phyloP scores from a whole-genome alignment of 2,888 invertebrate species.

The Aleiodes alternator region DNA sequence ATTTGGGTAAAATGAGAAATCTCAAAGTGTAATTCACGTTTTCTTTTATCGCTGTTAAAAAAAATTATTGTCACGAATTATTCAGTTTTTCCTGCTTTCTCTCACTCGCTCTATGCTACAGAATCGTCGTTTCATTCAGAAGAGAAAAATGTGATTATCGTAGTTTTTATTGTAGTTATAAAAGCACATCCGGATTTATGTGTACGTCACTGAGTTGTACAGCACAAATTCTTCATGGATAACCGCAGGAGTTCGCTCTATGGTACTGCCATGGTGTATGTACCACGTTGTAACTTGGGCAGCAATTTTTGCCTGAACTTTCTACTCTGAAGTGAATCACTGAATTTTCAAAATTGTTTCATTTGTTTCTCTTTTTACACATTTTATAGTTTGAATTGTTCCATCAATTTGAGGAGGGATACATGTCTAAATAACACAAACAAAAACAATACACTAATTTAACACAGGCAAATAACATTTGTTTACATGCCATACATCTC shows the following conservation, averaged over 20 bases:
- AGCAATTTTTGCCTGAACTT: not conserved
- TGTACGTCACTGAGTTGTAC: not conserved
- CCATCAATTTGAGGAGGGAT: too few species aligned
- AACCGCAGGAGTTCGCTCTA: conserved; percentile 5
- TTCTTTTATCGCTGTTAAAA: conserved; percentile 23
- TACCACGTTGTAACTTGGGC: too few species aligned
- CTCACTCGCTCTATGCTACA: not conserved
- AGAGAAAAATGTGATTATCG: conserved; percentile 18
- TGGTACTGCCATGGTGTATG: not conserved
- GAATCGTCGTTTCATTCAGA: conserved; percentile 10
- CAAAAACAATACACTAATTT: too few species aligned
- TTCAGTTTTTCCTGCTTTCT: conserved; percentile 10
- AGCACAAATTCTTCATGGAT: conserved; percentile 17
- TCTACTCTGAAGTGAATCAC: not conserved
- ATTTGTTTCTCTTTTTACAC: not conserved
- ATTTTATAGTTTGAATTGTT: too few species aligned
- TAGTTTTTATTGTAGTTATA: conserved; percentile 8
- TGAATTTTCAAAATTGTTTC: too few species aligned
- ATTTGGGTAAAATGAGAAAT: not conserved
- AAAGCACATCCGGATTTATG: conserved; percentile 7
- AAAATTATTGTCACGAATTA: not conserved
- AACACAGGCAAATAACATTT: too few species aligned
- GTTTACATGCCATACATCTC: too few species aligned
- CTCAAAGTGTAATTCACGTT: not conserved
- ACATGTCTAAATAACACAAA: too few species aligned